A percentile compares a stretch with the other conserved stretches of the same genome.
Evolutionary conservation across 2,113 vertebrate species (phyloP).

Genomic region (Tapirus terrestris): DNA sequence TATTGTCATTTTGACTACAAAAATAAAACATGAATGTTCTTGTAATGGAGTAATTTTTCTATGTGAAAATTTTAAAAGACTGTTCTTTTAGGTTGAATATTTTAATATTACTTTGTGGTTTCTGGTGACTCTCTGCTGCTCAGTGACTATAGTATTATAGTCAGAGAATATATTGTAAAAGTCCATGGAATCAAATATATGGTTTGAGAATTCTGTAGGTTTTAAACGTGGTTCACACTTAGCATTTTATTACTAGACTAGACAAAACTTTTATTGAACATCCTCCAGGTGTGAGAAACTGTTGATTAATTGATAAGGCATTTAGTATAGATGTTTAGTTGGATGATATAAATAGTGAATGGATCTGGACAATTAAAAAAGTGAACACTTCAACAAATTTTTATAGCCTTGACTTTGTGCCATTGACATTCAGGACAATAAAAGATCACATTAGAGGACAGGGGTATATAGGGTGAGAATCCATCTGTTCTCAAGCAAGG

Average conservation of each 20-base stretch:
- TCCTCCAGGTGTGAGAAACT: neutral
- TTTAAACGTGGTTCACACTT: neutral
- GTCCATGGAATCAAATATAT: neutral
- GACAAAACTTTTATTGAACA: neutral
- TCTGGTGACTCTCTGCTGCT: neutral
- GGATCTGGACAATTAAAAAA: neutral
- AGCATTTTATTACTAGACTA: slow-evolving; percentile 13
- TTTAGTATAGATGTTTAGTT: neutral
- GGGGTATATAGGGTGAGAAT: neutral
- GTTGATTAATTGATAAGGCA: neutral
- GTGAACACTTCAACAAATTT: neutral
- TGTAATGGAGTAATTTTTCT: neutral
- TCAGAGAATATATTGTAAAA: neutral
- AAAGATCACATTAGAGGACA: neutral
- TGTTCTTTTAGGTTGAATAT: neutral
- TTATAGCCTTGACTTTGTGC: neutral
- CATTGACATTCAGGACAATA: neutral
- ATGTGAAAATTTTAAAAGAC: neutral
- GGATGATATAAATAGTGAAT: neutral
- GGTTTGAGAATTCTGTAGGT: neutral
- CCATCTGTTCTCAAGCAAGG: neutral
- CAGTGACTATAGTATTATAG: neutral
- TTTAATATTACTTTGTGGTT: slow-evolving; percentile 16
- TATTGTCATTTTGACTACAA: neutral
- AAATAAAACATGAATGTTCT: neutral